Evolutionary conservation across 2,113 vertebrate species (phyloP), one percentile per base, ranked within the genome.

Genomic region (Forbesichthys agassizii): DNA sequence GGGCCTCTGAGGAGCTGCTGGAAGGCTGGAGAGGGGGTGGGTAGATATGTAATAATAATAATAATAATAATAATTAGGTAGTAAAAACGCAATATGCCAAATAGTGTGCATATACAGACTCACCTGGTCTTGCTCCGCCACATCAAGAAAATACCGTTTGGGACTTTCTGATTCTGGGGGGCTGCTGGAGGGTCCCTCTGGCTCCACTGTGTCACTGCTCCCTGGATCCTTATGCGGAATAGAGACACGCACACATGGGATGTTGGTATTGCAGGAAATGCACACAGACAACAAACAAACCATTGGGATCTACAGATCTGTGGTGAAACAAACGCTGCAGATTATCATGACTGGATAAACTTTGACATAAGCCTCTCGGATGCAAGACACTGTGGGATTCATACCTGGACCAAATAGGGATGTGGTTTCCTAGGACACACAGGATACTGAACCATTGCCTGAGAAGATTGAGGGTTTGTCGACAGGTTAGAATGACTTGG

Each of bases 401-500:
- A 73, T 82, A 92, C 92, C 92, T 91, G 87, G 71, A 78, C 85
- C 52, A 92, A 71, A 81, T 91, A 93, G 20, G 91, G 73, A 66
- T 90, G 85, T 9, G 84, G 78, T 77, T 91, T 90, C 74, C 90
- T 87, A 69, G 92, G 90, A 87, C 93, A 92, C 85, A 94, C 81
- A 0, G 93, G 92, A 88, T 94, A 94, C 91, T 93, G 93, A 89
- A 94, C 91, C 90, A 93, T 91, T 77, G 89, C 88, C 90, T 92
- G 92, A 88, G 92, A 88, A 90, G 90, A 89, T 88, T 85, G 84
- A 90, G 90, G 88, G 88, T 80, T 91, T 89, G 89, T 90, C 86
- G 91, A 89, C 81, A 90, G 71, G 88, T 90, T 91, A 89, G 91
- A 92, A 79, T 89, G 90, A 91, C 89, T 88, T 86, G 89, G 74